A percentile compares a stretch with the other conserved stretches of the same genome.
phyloP scores from a whole-genome alignment of 2,888 invertebrate genomes.

The Sepiola atlantica region DNA sequence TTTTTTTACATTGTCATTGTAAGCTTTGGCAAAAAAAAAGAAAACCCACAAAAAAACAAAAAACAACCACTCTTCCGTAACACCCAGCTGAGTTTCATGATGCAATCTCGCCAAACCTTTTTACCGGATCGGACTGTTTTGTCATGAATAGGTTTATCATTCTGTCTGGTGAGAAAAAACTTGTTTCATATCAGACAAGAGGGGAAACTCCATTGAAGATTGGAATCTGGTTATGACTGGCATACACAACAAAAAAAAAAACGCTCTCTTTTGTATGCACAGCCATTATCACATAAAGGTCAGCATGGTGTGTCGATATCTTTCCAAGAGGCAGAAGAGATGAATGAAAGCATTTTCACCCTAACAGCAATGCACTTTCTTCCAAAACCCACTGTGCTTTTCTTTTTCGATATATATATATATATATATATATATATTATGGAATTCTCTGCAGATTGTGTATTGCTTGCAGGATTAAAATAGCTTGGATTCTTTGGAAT shows the following conservation, averaged over 20 bases:
- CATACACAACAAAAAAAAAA: background rate
- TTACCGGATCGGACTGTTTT: background rate
- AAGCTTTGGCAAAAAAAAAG: background rate
- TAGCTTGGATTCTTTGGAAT: background rate
- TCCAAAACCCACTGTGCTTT: background rate
- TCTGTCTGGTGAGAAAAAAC: background rate
- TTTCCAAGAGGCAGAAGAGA: background rate
- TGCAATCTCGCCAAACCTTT: background rate
- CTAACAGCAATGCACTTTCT: background rate
- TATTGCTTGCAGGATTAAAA: background rate
- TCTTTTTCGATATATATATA: background rate
- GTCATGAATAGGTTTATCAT: background rate
- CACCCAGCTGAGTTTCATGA: background rate
- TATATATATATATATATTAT: background rate
- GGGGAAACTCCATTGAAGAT: background rate
- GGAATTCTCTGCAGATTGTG: background rate
- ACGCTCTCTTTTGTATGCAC: background rate
- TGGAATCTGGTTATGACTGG: constrained; percentile 32
- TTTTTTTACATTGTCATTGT: no score
- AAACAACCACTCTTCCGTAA: background rate
- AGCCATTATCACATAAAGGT: constrained; percentile 22
- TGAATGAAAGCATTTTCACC: background rate
- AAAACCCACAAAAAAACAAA: background rate
- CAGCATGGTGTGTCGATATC: constrained; percentile 3
- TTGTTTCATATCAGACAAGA: constrained; percentile 6